A percentile compares a stretch with the other conserved stretches of the same genome.
Conservation (phyloP, 2,888 invertebrate species). For the Drosophila seclusa region DNA sequence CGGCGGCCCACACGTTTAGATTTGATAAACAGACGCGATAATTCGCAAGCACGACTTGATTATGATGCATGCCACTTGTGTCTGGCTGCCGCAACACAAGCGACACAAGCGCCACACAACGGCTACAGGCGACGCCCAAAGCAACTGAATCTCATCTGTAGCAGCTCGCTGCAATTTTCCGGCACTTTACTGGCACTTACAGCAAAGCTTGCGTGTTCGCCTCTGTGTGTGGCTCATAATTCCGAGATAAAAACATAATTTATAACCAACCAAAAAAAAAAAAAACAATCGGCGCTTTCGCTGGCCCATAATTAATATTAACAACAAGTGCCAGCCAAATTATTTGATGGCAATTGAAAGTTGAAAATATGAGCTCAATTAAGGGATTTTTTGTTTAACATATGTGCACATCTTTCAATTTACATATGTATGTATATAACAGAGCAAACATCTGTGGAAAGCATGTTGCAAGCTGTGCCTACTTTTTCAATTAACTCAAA, state of each 20-base stretch:
- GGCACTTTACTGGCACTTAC: constrained; percentile 71
- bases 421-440: no score
- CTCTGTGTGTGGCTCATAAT: constrained; percentile 45
- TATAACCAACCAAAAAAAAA: neutral
- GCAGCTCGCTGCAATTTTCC: constrained; percentile 57
- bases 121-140: constrained; percentile 51
- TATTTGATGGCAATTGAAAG: neutral
- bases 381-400: neutral
- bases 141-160: constrained; percentile 60
- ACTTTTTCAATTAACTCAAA: neutral
- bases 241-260: constrained; percentile 24
- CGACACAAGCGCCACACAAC: constrained; percentile 9
- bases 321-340: neutral
- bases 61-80: constrained; percentile 56
- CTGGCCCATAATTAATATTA: constrained; percentile 4
- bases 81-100: neutral
- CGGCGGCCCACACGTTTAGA: constrained; percentile 40
- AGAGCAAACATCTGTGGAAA: neutral
- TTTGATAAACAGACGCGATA: constrained; percentile 50
- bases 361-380: neutral
- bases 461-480: neutral
- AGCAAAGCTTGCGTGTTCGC: constrained; percentile 64
- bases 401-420: neutral
- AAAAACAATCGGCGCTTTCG: constrained; percentile 54
- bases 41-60: constrained; percentile 49